phyloP scores from a whole-genome alignment of 2,113 vertebrate species.

The Panurus biarmicus region DNA sequence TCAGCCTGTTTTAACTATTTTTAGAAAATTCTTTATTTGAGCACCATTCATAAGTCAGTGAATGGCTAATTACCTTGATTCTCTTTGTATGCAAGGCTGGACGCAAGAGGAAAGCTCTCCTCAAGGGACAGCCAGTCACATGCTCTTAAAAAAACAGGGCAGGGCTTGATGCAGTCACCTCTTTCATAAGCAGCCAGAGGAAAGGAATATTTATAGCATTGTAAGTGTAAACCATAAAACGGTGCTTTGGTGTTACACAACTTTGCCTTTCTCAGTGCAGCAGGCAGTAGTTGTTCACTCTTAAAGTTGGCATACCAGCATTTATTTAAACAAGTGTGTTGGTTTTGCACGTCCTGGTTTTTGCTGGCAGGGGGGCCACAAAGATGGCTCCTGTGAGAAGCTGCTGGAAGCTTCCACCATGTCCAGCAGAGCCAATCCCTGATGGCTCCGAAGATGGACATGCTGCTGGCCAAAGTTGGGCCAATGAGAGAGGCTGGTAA shows the following conservation, averaged over 20 bases:
- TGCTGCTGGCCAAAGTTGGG: too few species aligned
- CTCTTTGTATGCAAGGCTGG: neutral
- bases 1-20: conserved; percentile 1
- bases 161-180: conserved; percentile 10
- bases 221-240: conserved; percentile 7
- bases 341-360: neutral
- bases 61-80: conserved; percentile 1
- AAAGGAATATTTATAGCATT: conserved; percentile 46
- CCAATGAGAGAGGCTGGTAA: too few species aligned
- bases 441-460: too few species aligned
- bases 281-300: neutral
- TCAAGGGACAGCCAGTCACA: neutral
- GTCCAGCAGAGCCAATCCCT: too few species aligned
- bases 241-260: conserved; percentile 48
- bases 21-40: neutral
- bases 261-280: neutral
- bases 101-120: neutral
- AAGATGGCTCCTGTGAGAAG: too few species aligned
- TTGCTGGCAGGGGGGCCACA: neutral
- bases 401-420: too few species aligned
- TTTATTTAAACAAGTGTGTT: neutral
- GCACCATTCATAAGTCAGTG: neutral
- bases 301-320: neutral
- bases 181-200: conserved; percentile 14
- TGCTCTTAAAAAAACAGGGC: conserved; percentile 7